phyloP scores from a whole-genome alignment of 2,888 invertebrate genomes.

The Polietes domitor region DNA sequence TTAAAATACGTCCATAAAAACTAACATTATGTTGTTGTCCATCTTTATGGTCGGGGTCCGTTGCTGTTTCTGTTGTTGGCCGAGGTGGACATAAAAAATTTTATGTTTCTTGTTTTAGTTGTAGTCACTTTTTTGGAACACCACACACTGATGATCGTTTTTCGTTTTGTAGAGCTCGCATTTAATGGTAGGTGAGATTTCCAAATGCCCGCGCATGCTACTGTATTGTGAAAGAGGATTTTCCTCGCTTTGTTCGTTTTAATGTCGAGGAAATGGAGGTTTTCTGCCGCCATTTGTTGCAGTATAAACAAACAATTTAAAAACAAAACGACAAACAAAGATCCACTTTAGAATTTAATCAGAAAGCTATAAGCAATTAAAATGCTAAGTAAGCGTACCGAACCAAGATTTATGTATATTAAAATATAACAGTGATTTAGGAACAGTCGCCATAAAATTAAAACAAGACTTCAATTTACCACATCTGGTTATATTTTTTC shows the following conservation, averaged over 20 bases:
- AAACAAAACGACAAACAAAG: too few species aligned
- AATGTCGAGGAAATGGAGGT: not conserved
- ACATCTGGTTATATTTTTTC: too few species aligned
- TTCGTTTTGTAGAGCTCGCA: not conserved
- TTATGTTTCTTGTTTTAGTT: constrained; percentile 50
- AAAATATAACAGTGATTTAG: too few species aligned
- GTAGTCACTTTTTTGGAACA: not conserved
- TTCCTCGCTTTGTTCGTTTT: not conserved
- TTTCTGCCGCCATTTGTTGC: not conserved
- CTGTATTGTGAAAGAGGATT: constrained; percentile 1
- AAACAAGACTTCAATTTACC: too few species aligned
- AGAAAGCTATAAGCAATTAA: too few species aligned
- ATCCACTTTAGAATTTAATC: too few species aligned
- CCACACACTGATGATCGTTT: not conserved
- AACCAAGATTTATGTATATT: too few species aligned
- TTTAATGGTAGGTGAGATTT: not conserved
- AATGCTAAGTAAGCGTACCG: too few species aligned
- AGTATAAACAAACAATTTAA: not conserved
- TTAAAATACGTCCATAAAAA: constrained; percentile 40
- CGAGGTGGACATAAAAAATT: constrained; percentile 44
- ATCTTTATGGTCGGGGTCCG: constrained; percentile 2
- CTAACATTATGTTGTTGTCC: constrained; percentile 33
- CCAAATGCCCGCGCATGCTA: not conserved
- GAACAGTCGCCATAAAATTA: too few species aligned
- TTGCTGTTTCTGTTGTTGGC: not conserved